Percentiles rank a stretch among this genome's conserved stretches.
These are phyloP conservation scores for Gavialis gangeticus DNA, from an alignment of 2,113 vertebrate species.

Conservation along the genomic window DNA sequence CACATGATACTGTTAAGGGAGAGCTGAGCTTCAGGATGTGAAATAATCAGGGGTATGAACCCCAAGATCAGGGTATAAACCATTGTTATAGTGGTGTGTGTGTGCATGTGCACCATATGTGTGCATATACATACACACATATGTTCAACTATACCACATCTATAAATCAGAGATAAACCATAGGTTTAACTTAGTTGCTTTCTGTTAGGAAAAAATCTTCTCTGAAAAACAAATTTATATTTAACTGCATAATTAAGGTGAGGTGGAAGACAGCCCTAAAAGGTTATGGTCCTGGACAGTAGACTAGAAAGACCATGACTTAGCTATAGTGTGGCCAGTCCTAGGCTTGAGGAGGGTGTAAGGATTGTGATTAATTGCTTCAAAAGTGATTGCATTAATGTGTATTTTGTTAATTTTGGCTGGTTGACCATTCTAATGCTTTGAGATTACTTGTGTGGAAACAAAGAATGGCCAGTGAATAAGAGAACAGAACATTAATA, in stretches of 20 bases:
- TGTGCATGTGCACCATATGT: too few species aligned
- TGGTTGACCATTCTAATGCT: background rate
- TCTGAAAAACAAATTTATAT: too few species aligned
- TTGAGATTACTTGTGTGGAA: background rate
- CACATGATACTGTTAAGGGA: background rate
- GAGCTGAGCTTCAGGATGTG: background rate
- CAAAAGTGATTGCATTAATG: background rate
- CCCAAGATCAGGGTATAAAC: background rate
- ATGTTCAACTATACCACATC: too few species aligned
- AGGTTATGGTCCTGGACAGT: background rate
- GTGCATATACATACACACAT: too few species aligned
- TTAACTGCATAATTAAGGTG: too few species aligned
- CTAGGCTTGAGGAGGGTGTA: background rate
- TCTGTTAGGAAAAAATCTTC: background rate
- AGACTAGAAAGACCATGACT: background rate
- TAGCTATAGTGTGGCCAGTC: background rate
- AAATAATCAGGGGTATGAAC: background rate
- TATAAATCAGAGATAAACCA: too few species aligned
- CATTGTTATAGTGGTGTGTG: too few species aligned
- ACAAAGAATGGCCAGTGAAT: fast-evolving
- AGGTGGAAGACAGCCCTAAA: background rate
- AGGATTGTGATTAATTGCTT: background rate
- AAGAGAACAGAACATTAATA: fast-evolving
- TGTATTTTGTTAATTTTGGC: background rate
- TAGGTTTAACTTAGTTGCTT: background rate